phyloP scores from a whole-genome alignment of 1,140 invertebrate genomes.

The Trissolcus basalis region DNA sequence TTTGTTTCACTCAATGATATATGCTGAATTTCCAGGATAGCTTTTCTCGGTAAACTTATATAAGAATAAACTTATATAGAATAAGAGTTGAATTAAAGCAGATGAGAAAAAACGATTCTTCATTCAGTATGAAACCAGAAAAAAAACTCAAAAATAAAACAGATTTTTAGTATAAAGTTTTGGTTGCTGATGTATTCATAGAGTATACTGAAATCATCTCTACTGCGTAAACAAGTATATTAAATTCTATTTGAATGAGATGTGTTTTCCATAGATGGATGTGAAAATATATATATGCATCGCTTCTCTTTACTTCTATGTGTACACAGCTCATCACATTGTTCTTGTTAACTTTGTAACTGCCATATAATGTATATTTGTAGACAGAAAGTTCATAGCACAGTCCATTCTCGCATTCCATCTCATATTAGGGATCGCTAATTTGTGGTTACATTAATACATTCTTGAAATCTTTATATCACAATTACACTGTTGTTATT shows the following conservation, averaged over 20 bases:
- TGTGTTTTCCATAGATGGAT: slow-evolving; percentile 10
- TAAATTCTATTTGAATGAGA: slow-evolving; percentile 37
- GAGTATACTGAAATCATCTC: slow-evolving; percentile 1
- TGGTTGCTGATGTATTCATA: background rate
- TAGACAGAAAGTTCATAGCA: slow-evolving; percentile 27
- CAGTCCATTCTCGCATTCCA: slow-evolving; percentile 22
- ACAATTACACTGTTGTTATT: background rate
- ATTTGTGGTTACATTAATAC: slow-evolving; percentile 19
- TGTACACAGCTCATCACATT: slow-evolving; percentile 44
- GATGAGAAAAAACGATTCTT: too few relatives aligned
- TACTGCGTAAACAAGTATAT: slow-evolving; percentile 11
- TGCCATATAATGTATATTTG: slow-evolving; percentile 41
- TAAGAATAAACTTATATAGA: too few relatives aligned
- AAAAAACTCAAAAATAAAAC: too few relatives aligned
- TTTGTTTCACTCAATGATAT: too few relatives aligned
- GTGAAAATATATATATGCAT: slow-evolving; percentile 17
- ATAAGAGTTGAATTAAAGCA: too few relatives aligned
- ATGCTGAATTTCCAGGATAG: too few relatives aligned
- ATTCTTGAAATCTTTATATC: background rate
- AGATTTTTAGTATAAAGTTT: too few relatives aligned
- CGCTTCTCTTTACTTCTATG: slow-evolving; percentile 34
- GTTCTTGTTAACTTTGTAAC: slow-evolving; percentile 47
- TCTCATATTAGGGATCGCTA: slow-evolving; percentile 24
- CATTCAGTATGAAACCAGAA: too few relatives aligned
- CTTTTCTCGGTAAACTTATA: too few relatives aligned